Conservation (phyloP, 2,888 invertebrate genomes). For the Chaetoderma sp. region DNA sequence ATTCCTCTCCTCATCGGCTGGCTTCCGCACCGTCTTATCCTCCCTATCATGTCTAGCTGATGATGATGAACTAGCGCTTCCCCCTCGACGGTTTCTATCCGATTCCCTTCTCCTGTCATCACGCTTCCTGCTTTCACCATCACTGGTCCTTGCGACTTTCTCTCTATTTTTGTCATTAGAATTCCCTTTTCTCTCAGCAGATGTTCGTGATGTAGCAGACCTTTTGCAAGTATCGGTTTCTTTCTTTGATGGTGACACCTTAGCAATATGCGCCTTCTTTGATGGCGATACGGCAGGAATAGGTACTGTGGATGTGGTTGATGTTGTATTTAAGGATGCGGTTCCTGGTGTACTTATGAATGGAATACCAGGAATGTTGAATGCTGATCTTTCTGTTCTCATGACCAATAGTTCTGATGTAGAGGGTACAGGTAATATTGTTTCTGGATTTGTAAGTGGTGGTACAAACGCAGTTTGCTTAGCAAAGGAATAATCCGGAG, state of each 20-base stretch:
- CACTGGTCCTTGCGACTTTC: slow-evolving; percentile 6
- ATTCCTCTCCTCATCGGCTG: no score
- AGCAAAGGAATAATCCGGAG: background rate
- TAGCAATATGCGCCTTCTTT: slow-evolving; percentile 22
- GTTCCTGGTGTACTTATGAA: no score
- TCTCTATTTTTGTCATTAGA: background rate
- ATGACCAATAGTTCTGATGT: no score
- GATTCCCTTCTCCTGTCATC: slow-evolving; percentile 1
- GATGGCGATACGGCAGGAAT: slow-evolving; percentile 1
- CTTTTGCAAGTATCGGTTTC: background rate
- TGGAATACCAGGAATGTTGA: no score
- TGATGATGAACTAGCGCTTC: no score
- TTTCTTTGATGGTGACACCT: background rate
- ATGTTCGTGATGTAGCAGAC: no score
- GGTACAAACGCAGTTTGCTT: background rate
- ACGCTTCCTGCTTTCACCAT: slow-evolving; percentile 14
- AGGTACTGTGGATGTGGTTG: background rate
- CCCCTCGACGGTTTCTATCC: background rate
- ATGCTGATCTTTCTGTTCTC: no score
- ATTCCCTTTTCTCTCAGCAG: background rate
- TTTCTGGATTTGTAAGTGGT: background rate
- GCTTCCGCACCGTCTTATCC: no score
- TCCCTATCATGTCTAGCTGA: no score
- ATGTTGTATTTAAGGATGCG: no score
- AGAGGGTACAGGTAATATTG: no score